A percentile compares a stretch with the other conserved stretches of the same genome.
phyloP scores from a whole-genome alignment of 2,113 vertebrate species.

The Acinonyx jubatus region DNA sequence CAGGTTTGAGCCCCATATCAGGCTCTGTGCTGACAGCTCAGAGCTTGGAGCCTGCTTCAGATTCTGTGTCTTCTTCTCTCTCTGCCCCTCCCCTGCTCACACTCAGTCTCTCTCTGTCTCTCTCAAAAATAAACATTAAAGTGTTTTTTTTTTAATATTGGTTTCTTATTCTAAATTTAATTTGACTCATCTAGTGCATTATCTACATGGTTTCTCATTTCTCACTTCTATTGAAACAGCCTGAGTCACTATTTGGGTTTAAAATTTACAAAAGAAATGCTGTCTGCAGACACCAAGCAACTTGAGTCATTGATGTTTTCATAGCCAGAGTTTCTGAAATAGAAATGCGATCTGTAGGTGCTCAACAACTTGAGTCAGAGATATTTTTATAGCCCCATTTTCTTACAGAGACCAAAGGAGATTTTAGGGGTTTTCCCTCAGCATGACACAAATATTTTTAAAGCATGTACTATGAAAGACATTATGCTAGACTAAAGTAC shows the following conservation, averaged over 20 bases:
- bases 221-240: constrained; percentile 32
- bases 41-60: too few species aligned
- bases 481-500: neutral
- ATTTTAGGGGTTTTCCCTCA: constrained; percentile 81
- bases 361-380: constrained; percentile 13
- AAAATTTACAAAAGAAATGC: constrained; percentile 50
- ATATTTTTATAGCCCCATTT: constrained; percentile 71
- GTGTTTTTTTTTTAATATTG: neutral
- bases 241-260: constrained; percentile 68
- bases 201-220: constrained; percentile 8
- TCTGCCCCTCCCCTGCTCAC: too few species aligned
- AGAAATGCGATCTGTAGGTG: constrained; percentile 45
- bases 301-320: constrained; percentile 56
- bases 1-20: too few species aligned
- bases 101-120: too few species aligned
- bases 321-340: constrained; percentile 69
- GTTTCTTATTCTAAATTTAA: neutral
- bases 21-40: too few species aligned
- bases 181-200: constrained; percentile 1
- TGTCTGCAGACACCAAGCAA: constrained; percentile 31
- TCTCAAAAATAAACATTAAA: too few species aligned
- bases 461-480: neutral
- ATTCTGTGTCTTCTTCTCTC: too few species aligned
- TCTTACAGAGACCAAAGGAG: constrained; percentile 67
- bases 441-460: constrained; percentile 19